These are phyloP conservation scores for Cairina moschata DNA, from an alignment of 2,113 vertebrate species.

Conservation along the genomic window DNA sequence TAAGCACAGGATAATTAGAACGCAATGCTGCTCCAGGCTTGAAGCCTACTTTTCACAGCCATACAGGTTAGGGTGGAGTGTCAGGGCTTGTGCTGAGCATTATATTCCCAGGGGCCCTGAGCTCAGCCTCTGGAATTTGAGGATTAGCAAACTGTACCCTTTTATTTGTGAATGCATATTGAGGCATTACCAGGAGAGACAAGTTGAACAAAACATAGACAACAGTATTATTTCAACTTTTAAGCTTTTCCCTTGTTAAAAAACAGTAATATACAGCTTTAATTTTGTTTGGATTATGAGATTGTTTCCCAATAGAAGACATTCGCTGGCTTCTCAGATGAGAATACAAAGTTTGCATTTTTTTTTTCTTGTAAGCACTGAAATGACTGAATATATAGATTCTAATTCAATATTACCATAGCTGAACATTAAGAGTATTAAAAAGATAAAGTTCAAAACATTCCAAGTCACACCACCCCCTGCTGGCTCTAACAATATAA, in stretches of 20 bases:
- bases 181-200: slow-evolving; percentile 19
- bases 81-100: slow-evolving; percentile 15
- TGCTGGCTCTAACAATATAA: neutral
- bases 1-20: slow-evolving; percentile 39
- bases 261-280: neutral
- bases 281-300: neutral
- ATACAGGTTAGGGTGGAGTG: slow-evolving; percentile 6
- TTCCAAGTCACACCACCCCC: accelerated
- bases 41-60: slow-evolving; percentile 33
- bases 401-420: neutral
- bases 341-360: neutral
- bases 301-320: neutral
- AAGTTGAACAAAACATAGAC: neutral
- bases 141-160: slow-evolving; percentile 28
- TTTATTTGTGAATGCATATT: neutral
- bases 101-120: neutral
- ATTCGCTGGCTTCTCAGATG: neutral
- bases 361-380: neutral
- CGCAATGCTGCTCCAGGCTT: slow-evolving; percentile 28
- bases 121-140: slow-evolving; percentile 17
- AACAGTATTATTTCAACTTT: slow-evolving; percentile 18
- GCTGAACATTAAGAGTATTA: neutral
- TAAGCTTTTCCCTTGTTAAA: slow-evolving; percentile 12
- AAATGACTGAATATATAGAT: neutral
- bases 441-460: neutral